These are phyloP conservation scores for Hoplostethus mediterraneus DNA, from an alignment of 2,797 vertebrate genomes.

Conservation along the genomic window DNA sequence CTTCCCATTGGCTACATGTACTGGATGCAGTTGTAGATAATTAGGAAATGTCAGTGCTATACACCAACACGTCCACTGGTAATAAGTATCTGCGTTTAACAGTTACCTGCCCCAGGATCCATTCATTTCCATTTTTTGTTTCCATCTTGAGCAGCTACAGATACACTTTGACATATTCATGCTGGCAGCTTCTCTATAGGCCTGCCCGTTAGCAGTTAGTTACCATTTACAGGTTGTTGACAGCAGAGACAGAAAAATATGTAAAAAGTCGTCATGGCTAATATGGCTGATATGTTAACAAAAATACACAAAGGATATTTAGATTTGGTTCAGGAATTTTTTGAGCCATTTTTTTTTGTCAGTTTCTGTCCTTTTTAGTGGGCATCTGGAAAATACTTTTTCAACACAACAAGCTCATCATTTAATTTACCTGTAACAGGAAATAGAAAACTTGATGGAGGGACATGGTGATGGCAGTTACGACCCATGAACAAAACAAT, in stretches of 20 bases:
- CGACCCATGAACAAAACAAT: background rate
- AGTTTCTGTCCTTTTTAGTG: background rate
- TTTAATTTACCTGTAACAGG: conserved; percentile 4
- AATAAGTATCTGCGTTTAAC: conserved; percentile 37
- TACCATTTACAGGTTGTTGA: no score
- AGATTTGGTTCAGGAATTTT: background rate
- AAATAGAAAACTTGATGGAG: conserved; percentile 24
- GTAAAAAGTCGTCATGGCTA: no score
- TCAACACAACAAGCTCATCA: background rate
- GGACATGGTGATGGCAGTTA: conserved; percentile 1
- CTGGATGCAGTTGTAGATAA: conserved; percentile 17
- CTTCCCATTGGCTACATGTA: conserved; percentile 2
- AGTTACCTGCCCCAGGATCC: conserved; percentile 15
- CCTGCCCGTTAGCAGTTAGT: no score
- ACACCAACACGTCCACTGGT: conserved; percentile 27
- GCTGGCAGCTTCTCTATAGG: background rate
- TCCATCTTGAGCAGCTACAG: conserved; percentile 7
- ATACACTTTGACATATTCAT: conserved; percentile 21
- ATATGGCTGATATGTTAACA: no score
- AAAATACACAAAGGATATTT: no score
- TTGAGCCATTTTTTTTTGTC: no score
- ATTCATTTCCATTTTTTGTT: conserved; percentile 17
- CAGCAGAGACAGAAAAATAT: no score
- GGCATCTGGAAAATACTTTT: background rate
- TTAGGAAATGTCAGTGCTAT: conserved; percentile 44